Percentiles rank a stretch among this genome's conserved stretches.
Evolutionary conservation across 2,888 invertebrate species (phyloP).

Genomic region (Volucella bombylans): DNA sequence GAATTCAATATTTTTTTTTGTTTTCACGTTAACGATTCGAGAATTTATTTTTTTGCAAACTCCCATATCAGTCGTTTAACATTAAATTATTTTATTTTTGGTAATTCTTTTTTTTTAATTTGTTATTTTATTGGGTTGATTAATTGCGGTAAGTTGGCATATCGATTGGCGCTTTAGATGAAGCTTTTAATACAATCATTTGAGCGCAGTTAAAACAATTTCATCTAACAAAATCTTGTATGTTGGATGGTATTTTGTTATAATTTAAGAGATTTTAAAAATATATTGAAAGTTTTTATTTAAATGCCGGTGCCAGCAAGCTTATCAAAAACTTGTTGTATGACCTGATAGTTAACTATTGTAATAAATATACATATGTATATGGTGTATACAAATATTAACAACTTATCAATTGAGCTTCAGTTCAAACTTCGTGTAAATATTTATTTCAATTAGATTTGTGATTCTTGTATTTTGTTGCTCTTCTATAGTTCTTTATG

Average conservation of each 20-base stretch:
- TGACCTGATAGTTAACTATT: too few relatives aligned
- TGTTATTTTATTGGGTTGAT: constrained; percentile 9
- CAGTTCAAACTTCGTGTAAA: too few relatives aligned
- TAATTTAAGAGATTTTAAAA: constrained; percentile 1
- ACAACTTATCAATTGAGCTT: too few relatives aligned
- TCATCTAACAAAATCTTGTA: constrained; percentile 8
- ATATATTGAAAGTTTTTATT: neutral
- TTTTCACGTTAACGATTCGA: neutral
- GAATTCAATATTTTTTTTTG: neutral
- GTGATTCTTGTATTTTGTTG: too few relatives aligned
- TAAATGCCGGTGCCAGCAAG: too few relatives aligned
- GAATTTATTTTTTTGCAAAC: constrained; percentile 3
- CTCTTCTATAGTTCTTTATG: too few relatives aligned
- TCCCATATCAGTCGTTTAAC: neutral
- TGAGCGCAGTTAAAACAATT: constrained; percentile 25
- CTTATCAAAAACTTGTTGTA: too few relatives aligned
- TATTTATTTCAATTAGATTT: too few relatives aligned
- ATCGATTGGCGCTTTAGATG: constrained; percentile 28
- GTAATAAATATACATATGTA: too few relatives aligned
- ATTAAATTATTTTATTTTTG: neutral
- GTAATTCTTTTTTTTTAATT: neutral
- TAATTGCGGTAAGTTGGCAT: constrained; percentile 16
- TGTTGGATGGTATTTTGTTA: neutral
- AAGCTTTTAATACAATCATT: constrained; percentile 1
- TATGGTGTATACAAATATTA: too few relatives aligned